Evolutionary conservation across 2,113 vertebrate species (phyloP).

Genomic region (Ciconia boyciana): DNA sequence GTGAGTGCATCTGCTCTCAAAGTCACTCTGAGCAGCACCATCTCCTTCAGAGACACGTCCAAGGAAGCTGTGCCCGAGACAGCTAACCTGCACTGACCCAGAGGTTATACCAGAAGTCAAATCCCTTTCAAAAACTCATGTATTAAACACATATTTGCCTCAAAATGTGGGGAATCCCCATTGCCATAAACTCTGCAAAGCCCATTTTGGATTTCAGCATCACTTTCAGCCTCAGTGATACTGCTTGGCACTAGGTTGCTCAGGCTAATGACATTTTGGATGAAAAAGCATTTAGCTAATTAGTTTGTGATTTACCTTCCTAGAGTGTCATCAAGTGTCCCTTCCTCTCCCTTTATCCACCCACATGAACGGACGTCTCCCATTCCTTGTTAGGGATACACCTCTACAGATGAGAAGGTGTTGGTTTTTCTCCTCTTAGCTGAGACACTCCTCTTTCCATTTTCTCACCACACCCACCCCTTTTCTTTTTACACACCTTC

Average conservation of each 20-base stretch:
- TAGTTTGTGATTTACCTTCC: not conserved
- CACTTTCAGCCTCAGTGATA: not conserved
- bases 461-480: not conserved
- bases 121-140: not conserved
- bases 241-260: not conserved
- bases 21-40: not conserved
- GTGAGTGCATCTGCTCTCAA: not conserved
- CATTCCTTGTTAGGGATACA: not conserved
- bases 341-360: not conserved
- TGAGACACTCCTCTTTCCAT: not conserved
- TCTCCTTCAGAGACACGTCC: not conserved
- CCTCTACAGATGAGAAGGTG: not conserved
- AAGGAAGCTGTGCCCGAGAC: not conserved
- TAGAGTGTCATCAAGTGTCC: not conserved
- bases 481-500: not conserved
- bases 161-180: not conserved
- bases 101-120: not conserved
- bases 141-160: not conserved
- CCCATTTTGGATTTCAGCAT: not conserved
- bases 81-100: not conserved
- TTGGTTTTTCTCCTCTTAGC: not conserved
- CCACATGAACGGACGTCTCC: not conserved
- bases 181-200: not conserved
- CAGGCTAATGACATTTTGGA: not conserved
- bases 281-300: not conserved